Base-by-base conservation (phyloP, 2,888 invertebrate genomes). In the Scrobipalpa costella region DNA sequence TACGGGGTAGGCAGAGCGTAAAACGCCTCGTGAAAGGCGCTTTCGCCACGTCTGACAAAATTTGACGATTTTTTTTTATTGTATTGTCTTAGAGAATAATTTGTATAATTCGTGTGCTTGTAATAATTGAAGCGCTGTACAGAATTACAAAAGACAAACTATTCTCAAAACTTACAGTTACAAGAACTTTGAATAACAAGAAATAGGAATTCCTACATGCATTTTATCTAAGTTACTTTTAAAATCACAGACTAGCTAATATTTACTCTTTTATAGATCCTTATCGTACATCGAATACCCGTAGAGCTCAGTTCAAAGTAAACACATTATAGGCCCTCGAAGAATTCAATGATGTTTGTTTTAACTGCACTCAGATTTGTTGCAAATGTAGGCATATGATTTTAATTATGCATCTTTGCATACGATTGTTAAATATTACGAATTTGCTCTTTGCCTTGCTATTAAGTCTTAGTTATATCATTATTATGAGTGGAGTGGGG, bases 351-450 rank as follows among this genome's bases (percentile, higher is more conserved):
- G 72, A 73, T 80, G 74, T 81, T 81, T 82, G 74, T 81, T 81
- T 82, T 77, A 80, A 78, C 78, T 77, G 70, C 73, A 68, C 73
- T 66, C 70, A 73, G 77, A 78, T 75, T 78, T 74, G 74, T 78
- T 77, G 73, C 74, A 76, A 76, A 77, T 75, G 68, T 72, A 73
- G 73, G 72, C 71, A 73, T 73, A 73, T 69, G 70, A 73, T 78
- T 78, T 80, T 83, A 82, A 82, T 83, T 78, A 81, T 78, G 65
- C 68, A 57, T 63, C 70, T 72, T 73, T 77, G 74, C 66, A 69
- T 71, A 72, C 65, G 66, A 66, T 36, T 44, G 50, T 44, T 21
- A 57, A 50, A 52, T 61, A 60, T 49, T 33, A 8, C 40, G 33
- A 52, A 44, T 40, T 27, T 52, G 19, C 36, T 33, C 58, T 50